These are phyloP conservation scores for Drosophila punjabiensis DNA, from an alignment of 1,140 invertebrate species.

Conservation along the genomic window DNA sequence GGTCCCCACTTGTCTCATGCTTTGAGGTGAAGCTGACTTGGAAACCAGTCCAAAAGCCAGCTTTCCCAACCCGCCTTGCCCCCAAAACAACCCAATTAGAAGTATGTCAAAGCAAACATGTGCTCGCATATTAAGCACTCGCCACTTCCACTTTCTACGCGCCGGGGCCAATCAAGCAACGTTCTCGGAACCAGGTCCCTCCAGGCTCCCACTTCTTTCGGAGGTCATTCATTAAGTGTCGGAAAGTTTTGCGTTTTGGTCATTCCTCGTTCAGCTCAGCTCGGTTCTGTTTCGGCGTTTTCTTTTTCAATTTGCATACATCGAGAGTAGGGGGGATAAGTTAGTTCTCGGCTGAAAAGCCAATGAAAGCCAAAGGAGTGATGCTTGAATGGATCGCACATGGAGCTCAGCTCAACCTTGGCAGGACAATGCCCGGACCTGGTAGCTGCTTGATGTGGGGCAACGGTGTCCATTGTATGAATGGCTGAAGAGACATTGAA, in stretches of 20 bases:
- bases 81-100: constrained; percentile 61
- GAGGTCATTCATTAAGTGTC: constrained; percentile 77
- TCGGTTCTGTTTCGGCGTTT: constrained; percentile 30
- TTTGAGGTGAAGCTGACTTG: constrained; percentile 5
- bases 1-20: not conserved
- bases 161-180: constrained; percentile 62
- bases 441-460: constrained; percentile 30
- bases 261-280: constrained; percentile 43
- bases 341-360: constrained; percentile 54
- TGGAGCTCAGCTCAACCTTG: constrained; percentile 67
- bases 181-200: constrained; percentile 33
- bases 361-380: constrained; percentile 49
- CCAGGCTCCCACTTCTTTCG: not conserved
- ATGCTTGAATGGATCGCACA: constrained; percentile 68
- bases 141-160: constrained; percentile 69
- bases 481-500: constrained; percentile 82
- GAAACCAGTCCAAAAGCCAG: constrained; percentile 8
- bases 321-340: constrained; percentile 24
- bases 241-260: constrained; percentile 79
- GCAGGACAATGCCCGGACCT: constrained; percentile 53
- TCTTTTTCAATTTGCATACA: constrained; percentile 69
- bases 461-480: constrained; percentile 64
- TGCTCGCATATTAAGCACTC: constrained; percentile 62
- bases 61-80: not conserved
- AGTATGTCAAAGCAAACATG: constrained; percentile 79